phyloP scores from a whole-genome alignment of 2,888 invertebrate genomes.

The Epirrita christyi region DNA sequence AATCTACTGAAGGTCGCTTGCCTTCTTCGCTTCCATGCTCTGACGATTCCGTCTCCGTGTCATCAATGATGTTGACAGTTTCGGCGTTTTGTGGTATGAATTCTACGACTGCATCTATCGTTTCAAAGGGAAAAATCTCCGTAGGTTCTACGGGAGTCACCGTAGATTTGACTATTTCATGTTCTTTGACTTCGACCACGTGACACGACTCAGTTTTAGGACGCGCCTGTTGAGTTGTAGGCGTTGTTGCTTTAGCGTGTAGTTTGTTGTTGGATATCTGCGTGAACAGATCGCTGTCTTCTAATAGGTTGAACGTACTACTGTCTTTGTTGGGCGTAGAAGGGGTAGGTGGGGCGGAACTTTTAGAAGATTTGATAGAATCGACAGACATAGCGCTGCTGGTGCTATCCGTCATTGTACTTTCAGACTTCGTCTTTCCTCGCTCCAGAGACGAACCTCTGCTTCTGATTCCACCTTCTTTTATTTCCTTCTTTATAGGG shows the following conservation, averaged over 20 bases:
- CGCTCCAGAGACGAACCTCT: conserved; percentile 62
- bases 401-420: conserved; percentile 35
- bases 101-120: conserved; percentile 80
- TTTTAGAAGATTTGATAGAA: conserved; percentile 49
- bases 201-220: conserved; percentile 65
- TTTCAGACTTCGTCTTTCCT: conserved; percentile 41
- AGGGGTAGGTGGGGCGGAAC: conserved; percentile 53
- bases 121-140: conserved; percentile 64
- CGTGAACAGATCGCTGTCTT: conserved; percentile 88
- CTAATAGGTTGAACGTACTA: conserved; percentile 86
- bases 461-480: conserved; percentile 60
- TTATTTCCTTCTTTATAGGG: conserved; percentile 65
- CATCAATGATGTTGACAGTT: conserved; percentile 82
- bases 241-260: conserved; percentile 41
- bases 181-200: conserved; percentile 88
- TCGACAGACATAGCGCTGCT: conserved; percentile 2
- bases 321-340: conserved; percentile 76
- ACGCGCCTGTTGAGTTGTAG: conserved; percentile 26
- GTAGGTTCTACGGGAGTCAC: conserved; percentile 71
- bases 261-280: conserved; percentile 85
- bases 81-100: conserved; percentile 83
- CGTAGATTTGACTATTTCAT: conserved; percentile 87
- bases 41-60: conserved; percentile 73
- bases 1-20: conserved; percentile 47
- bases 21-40: conserved; percentile 30